Conservation (phyloP, 2,888 invertebrate species). For the Camponotus fellah region DNA sequence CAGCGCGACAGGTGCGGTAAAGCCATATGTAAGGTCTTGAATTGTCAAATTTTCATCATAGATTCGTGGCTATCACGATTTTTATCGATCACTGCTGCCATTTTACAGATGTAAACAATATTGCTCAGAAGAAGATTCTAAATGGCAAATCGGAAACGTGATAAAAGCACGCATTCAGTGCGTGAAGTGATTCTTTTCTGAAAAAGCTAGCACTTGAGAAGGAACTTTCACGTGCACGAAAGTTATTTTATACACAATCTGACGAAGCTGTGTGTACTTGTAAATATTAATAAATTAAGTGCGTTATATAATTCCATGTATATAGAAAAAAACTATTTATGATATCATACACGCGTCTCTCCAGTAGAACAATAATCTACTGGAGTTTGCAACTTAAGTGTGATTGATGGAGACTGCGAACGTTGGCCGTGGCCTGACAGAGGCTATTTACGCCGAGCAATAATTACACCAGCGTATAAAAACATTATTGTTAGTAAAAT, state of each 20-base stretch:
- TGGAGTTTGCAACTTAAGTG: not conserved
- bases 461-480: constrained; percentile 61
- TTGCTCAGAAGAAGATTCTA: constrained; percentile 33
- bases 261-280: constrained; percentile 71
- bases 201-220: not conserved
- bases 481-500: constrained; percentile 42
- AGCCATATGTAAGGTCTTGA: not conserved
- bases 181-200: too few species aligned
- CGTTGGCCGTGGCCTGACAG: constrained; percentile 49
- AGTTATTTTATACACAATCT: constrained; percentile 52
- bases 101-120: constrained; percentile 53
- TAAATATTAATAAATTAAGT: constrained; percentile 78
- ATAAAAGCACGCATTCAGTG: not conserved
- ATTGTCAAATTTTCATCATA: constrained; percentile 10
- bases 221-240: constrained; percentile 49
- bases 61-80: not conserved
- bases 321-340: constrained; percentile 67
- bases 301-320: constrained; percentile 66
- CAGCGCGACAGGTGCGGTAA: constrained; percentile 54
- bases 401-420: constrained; percentile 22
- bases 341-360: constrained; percentile 39
- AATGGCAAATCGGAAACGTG: constrained; percentile 33
- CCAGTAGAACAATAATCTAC: constrained; percentile 35
- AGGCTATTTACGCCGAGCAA: constrained; percentile 66
- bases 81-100: not conserved